A percentile compares a stretch with the other conserved stretches of the same genome.
Conservation (phyloP, 2,797 vertebrate species). For the Emys orbicularis region DNA sequence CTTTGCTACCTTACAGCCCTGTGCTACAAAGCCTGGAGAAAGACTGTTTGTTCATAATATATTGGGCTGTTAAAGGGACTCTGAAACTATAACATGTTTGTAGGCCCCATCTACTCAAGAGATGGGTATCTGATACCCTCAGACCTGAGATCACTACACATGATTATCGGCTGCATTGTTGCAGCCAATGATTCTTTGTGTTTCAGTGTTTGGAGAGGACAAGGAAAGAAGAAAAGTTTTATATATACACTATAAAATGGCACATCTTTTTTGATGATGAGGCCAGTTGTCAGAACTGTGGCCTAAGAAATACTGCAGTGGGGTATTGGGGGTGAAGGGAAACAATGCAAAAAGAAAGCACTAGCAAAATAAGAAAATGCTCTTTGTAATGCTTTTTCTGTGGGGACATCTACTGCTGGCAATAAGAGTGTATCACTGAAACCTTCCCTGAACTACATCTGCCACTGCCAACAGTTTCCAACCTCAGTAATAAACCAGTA, state of each 20-base stretch:
- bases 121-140: rapidly evolving
- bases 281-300: not conserved
- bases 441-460: slow-evolving; percentile 76
- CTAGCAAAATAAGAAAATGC: slow-evolving; percentile 68
- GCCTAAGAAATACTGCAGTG: not conserved
- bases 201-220: not conserved
- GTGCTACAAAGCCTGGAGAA: not conserved
- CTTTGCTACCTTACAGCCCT: not conserved
- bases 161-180: not conserved
- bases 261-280: not conserved
- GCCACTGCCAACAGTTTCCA: slow-evolving; percentile 76
- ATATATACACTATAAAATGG: not conserved
- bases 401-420: slow-evolving; percentile 64
- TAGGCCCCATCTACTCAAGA: not conserved
- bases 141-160: rapidly evolving
- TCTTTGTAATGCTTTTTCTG: slow-evolving; percentile 71
- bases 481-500: slow-evolving; percentile 75
- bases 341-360: slow-evolving; percentile 67
- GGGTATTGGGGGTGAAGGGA: not conserved
- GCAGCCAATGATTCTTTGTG: rapidly evolving
- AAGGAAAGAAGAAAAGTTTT: not conserved
- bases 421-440: slow-evolving; percentile 75
- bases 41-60: not conserved
- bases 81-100: rapidly evolving
- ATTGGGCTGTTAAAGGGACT: not conserved